Percentiles rank a stretch among this genome's conserved stretches.
Evolutionary conservation across 2,113 vertebrate genomes (phyloP).

Genomic region (Reinhardtius hippoglossoides): DNA sequence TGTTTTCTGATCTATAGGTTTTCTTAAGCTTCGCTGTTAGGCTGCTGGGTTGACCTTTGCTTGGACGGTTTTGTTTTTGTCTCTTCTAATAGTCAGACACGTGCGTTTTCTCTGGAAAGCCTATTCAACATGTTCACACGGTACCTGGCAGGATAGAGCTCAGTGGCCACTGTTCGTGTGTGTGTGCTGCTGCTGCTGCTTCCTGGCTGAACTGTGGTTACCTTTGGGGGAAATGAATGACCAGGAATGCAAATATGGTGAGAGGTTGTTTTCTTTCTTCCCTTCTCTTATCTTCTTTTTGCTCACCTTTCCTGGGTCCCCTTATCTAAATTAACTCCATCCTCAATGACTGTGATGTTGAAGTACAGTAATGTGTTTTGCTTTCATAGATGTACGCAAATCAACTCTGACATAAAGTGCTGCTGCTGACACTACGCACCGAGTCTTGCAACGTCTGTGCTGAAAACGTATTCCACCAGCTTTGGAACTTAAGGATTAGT

Average conservation of each 20-base stretch:
- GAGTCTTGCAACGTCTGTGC: not conserved
- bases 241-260: slow-evolving; percentile 56
- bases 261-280: slow-evolving; percentile 43
- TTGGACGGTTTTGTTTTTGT: slow-evolving; percentile 36
- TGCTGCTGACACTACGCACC: no score
- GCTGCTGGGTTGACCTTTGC: slow-evolving; percentile 16
- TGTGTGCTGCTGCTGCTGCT: slow-evolving; percentile 15
- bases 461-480: no score
- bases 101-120: slow-evolving; percentile 7
- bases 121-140: slow-evolving; percentile 27
- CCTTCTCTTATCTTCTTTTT: not conserved
- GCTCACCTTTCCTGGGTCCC: not conserved
- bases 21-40: not conserved
- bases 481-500: not conserved
- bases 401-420: no score
- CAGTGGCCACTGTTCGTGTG: slow-evolving; percentile 7
- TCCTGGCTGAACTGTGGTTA: slow-evolving; percentile 41
- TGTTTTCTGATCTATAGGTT: slow-evolving; percentile 25
- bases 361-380: no score
- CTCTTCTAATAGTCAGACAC: slow-evolving; percentile 17
- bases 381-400: no score
- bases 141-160: slow-evolving; percentile 16
- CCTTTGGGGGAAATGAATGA: slow-evolving; percentile 58
- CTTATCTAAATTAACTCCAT: not conserved
- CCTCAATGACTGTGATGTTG: not conserved